These are phyloP conservation scores for Todus mexicanus DNA, from an alignment of 2,797 vertebrate genomes.

Conservation along the genomic window DNA sequence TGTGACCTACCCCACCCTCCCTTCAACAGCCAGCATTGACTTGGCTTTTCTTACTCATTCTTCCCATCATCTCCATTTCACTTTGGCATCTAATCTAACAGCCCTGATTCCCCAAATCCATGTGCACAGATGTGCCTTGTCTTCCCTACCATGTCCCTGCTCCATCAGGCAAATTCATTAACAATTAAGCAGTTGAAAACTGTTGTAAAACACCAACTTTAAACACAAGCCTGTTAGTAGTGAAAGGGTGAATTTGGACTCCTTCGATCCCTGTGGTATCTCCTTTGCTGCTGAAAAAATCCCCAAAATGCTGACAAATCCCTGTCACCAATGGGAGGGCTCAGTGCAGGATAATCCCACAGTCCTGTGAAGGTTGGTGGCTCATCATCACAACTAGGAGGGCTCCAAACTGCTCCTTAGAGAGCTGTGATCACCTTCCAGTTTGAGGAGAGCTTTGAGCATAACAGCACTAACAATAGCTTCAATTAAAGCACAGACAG, in stretches of 20 bases:
- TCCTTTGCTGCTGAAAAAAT: background rate
- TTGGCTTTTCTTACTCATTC: background rate
- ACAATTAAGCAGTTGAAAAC: background rate
- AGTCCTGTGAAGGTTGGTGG: background rate
- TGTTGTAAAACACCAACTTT: background rate
- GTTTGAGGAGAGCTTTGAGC: background rate
- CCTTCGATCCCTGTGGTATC: background rate
- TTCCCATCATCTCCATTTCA: background rate
- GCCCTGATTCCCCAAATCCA: background rate
- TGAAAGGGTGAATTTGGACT: background rate
- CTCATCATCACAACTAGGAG: background rate
- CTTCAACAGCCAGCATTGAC: background rate
- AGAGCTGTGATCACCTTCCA: background rate
- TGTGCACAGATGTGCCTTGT: background rate
- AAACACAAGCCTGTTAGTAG: background rate
- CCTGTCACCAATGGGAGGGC: background rate
- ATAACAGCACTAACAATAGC: background rate
- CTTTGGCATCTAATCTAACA: background rate
- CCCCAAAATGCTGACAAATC: background rate
- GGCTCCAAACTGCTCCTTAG: rapidly evolving
- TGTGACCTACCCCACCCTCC: background rate
- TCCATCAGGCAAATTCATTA: background rate
- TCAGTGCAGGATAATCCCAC: background rate
- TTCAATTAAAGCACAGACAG: background rate
- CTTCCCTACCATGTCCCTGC: background rate